Conservation (phyloP, 1,140 invertebrate genomes). For the Branchinecta lynchi region DNA sequence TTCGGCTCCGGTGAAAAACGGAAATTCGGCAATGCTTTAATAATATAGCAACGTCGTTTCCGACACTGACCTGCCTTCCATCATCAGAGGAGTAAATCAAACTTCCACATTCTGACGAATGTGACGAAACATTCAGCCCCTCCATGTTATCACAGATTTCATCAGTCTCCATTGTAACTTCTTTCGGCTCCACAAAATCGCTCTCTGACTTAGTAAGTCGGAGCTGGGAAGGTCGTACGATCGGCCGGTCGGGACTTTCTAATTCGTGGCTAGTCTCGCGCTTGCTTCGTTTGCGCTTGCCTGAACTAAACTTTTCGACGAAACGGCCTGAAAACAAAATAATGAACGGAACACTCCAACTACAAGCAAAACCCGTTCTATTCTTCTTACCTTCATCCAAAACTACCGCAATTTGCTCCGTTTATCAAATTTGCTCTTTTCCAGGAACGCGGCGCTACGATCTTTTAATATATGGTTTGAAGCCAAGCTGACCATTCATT, state of each 20-base stretch:
- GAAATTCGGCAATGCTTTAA: too few species aligned
- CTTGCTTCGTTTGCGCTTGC: background rate
- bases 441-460: too few species aligned
- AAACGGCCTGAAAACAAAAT: background rate
- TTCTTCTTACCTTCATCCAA: too few species aligned
- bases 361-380: background rate
- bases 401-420: too few species aligned
- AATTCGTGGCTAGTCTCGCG: background rate
- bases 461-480: too few species aligned
- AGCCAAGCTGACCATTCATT: too few species aligned
- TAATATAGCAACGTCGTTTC: too few species aligned
- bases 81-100: conserved; percentile 1
- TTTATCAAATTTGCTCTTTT: too few species aligned
- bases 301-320: background rate
- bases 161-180: background rate
- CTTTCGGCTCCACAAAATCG: background rate
- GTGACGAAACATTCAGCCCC: background rate
- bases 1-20: too few species aligned
- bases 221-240: background rate
- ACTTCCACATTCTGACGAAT: background rate
- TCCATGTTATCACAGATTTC: conserved; percentile 3
- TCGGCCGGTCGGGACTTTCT: background rate
- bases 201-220: conserved; percentile 2
- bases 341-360: background rate
- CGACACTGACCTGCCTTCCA: background rate